A percentile compares a stretch with the other conserved stretches of the same genome.
phyloP scores from a whole-genome alignment of 2,113 vertebrate species.

The Loxodonta africana region DNA sequence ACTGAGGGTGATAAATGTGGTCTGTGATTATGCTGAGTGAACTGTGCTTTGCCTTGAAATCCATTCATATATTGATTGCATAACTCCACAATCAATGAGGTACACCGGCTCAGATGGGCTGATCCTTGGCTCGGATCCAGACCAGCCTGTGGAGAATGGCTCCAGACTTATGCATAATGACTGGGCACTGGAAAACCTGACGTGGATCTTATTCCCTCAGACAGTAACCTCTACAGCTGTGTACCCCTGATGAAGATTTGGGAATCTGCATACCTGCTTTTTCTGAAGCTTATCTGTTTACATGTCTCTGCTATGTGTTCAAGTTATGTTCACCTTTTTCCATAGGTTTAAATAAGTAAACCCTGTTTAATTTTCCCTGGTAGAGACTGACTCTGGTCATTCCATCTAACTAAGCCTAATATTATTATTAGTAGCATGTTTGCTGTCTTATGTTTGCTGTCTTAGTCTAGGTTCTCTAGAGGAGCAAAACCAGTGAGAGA shows the following conservation, averaged over 20 bases:
- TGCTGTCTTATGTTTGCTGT: neutral
- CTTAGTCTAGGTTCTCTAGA: neutral
- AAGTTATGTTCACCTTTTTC: neutral
- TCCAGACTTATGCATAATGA: neutral
- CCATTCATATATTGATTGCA: neutral
- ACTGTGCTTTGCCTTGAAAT: neutral
- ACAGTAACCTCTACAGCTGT: neutral
- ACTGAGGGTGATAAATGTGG: neutral
- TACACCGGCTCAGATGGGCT: neutral
- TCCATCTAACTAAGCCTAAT: neutral
- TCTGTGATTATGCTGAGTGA: conserved; percentile 23
- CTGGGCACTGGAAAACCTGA: neutral
- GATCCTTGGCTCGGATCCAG: neutral
- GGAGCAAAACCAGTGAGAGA: neutral
- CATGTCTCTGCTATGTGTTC: neutral
- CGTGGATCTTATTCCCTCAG: neutral
- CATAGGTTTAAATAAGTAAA: neutral
- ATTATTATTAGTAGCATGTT: neutral
- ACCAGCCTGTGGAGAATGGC: neutral
- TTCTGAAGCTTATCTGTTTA: neutral
- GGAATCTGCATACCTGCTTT: too few species aligned
- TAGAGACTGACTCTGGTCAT: neutral
- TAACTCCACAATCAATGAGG: neutral
- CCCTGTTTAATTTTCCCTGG: conserved; percentile 7
- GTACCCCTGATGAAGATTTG: neutral